These are phyloP conservation scores for Drosophila rhopaloa DNA, from an alignment of 1,140 invertebrate genomes.

Conservation along the genomic window DNA sequence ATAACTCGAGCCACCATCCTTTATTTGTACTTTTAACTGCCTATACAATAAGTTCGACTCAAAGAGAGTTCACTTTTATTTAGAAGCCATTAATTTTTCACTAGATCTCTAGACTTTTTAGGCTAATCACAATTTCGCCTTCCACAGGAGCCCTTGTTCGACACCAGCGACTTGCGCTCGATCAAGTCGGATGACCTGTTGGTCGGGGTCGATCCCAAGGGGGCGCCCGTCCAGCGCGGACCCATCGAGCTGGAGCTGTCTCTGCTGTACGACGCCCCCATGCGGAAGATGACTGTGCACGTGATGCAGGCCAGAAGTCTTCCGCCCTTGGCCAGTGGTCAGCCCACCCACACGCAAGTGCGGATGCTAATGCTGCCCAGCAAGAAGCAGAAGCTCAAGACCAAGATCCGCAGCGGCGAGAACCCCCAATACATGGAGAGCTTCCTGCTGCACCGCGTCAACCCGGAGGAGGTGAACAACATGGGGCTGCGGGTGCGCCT, in stretches of 20 bases:
- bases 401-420: slow-evolving; percentile 94
- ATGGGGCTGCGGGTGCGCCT: slow-evolving; percentile 95
- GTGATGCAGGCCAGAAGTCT: slow-evolving; percentile 94
- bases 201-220: slow-evolving; percentile 50
- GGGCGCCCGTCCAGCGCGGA: slow-evolving; percentile 82
- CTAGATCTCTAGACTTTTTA: no score
- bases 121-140: slow-evolving; percentile 28
- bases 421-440: slow-evolving; percentile 97
- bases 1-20: no score
- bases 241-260: slow-evolving; percentile 91
- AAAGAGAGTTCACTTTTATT: no score
- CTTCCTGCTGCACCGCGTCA: slow-evolving; percentile 95
- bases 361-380: slow-evolving; percentile 93
- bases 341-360: slow-evolving; percentile 93
- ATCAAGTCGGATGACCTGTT: slow-evolving; percentile 79
- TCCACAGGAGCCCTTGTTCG: slow-evolving; percentile 85
- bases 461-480: slow-evolving; percentile 96
- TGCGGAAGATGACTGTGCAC: slow-evolving; percentile 95
- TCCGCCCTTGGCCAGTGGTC: slow-evolving; percentile 89
- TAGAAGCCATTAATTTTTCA: no score
- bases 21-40: no score
- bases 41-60: no score
- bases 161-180: slow-evolving; percentile 84
- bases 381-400: slow-evolving; percentile 97
- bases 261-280: slow-evolving; percentile 94